A percentile compares a stretch with the other conserved stretches of the same genome.
Conservation (phyloP, 1,140 invertebrate species). For the Pseudobourletiella spinata region DNA sequence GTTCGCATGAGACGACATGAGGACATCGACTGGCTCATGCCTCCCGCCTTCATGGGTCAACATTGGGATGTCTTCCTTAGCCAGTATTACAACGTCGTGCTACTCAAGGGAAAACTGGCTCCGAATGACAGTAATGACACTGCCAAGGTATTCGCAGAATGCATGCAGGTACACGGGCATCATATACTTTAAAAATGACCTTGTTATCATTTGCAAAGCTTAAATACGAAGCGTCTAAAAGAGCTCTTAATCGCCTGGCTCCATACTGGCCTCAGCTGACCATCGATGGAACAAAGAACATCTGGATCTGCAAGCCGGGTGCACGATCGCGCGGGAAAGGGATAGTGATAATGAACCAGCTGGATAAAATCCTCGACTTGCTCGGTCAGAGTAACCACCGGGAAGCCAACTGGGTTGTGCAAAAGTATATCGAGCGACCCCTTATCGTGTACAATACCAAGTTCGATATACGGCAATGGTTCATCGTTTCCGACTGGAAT, state of each 20-base stretch:
- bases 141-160: conserved; percentile 9
- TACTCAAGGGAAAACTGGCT: conserved; percentile 50
- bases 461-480: conserved; percentile 90
- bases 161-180: not conserved
- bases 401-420: conserved; percentile 35
- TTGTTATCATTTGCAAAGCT: conserved; percentile 38
- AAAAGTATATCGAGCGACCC: conserved; percentile 54
- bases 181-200: not conserved
- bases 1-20: conserved; percentile 67
- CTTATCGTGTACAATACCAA: conserved; percentile 81
- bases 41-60: conserved; percentile 24
- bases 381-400: conserved; percentile 50
- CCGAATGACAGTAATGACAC: conserved; percentile 36
- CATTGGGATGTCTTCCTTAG: conserved; percentile 69
- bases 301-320: conserved; percentile 93
- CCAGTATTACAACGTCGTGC: conserved; percentile 60
- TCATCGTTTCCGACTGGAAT: conserved; percentile 79
- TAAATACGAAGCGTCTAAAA: conserved; percentile 43
- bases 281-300: conserved; percentile 63
- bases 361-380: conserved; percentile 70
- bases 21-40: conserved; percentile 59
- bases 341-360: conserved; percentile 73
- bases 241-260: conserved; percentile 51
- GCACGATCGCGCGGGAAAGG: conserved; percentile 85
- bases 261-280: conserved; percentile 69